Evolutionary conservation across 2,888 invertebrate genomes (phyloP), one percentile per base, ranked within the genome.

Genomic region (Pediacus dermestoides): DNA sequence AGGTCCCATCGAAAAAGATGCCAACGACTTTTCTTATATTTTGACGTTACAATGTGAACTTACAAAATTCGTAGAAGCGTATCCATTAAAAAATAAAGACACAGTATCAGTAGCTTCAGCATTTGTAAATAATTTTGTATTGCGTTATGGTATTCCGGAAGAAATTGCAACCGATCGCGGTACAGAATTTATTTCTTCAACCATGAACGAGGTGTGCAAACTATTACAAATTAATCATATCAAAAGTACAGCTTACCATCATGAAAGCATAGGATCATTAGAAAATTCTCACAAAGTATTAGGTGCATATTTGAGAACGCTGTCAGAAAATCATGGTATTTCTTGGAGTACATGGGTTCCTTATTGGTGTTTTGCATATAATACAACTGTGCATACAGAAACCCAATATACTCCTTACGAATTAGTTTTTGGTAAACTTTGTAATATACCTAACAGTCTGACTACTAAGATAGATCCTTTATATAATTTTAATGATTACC

Each of bases 341-440:
- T 12, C 40, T 11, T 48, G 50, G 48, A 51, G 49, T 37, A 26
- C 26, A n/a, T 50, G 49, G 51, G 4, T 53, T 7, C 38, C 44
- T 0, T 50, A 31, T 37, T 52, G 53, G 50, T 44, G 44, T 42
- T 52, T 53, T 39, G n/a, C 50, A 1, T 53, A 44, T 38, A 53
- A 48, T 21, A 53, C 16, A 6, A 40, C 49, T 3, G 48, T 48
- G 1, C 48, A 53, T 21, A 42, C 45, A 4, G 43, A 37, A 40
- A 53, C 48, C 16, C 42, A 45, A 32, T 52, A 48, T 12, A 42
- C 46, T 2, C 50, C 48, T 9, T 49, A 39, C 12, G 44, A 53
- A 22, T 30, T 49, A 31, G 44, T 52, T 16, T 50, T 45, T 37
- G 48, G 44, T 9, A 42, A 41, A 41, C 12, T 6, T 15, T 31